phyloP scores from a whole-genome alignment of 2,888 invertebrate species.

The Callosobruchus maculatus region DNA sequence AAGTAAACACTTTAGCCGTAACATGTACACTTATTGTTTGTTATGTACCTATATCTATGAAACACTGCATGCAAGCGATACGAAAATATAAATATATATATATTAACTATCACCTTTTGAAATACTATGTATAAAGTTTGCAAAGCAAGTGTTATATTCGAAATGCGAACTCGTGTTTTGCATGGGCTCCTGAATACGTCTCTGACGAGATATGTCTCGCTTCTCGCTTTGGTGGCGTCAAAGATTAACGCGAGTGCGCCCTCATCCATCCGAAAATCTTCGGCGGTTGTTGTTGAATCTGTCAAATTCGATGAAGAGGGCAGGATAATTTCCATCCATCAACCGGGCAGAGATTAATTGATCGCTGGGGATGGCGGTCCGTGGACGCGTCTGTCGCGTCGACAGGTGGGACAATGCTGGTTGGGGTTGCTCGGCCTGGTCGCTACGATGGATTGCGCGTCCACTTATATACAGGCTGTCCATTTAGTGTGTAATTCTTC shows the following conservation, averaged over 20 bases:
- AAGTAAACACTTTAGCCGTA: too few species aligned
- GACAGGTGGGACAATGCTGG: constrained; percentile 47
- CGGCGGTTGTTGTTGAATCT: constrained; percentile 27
- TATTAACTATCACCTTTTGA: too few species aligned
- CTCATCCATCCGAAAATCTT: neutral
- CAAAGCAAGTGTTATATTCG: too few species aligned
- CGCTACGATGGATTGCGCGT: constrained; percentile 42
- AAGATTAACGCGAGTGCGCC: neutral
- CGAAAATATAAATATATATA: too few species aligned
- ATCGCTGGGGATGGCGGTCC: constrained; percentile 34
- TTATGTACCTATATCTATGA: too few species aligned
- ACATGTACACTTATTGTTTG: too few species aligned
- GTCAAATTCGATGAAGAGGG: constrained; percentile 40
- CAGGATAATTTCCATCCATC: constrained; percentile 45
- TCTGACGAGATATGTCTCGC: neutral
- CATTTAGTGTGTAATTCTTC: too few species aligned
- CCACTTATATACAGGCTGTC: too few species aligned
- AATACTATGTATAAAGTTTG: too few species aligned
- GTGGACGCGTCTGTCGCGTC: too few species aligned
- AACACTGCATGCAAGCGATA: too few species aligned
- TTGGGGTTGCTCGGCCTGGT: constrained; percentile 30
- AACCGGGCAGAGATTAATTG: constrained; percentile 44
- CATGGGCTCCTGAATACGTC: neutral
- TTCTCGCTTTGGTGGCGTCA: neutral
- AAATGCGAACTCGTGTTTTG: too few species aligned